Conservation (phyloP, 2,113 vertebrate species). For the Tragelaphus buxtoni region DNA sequence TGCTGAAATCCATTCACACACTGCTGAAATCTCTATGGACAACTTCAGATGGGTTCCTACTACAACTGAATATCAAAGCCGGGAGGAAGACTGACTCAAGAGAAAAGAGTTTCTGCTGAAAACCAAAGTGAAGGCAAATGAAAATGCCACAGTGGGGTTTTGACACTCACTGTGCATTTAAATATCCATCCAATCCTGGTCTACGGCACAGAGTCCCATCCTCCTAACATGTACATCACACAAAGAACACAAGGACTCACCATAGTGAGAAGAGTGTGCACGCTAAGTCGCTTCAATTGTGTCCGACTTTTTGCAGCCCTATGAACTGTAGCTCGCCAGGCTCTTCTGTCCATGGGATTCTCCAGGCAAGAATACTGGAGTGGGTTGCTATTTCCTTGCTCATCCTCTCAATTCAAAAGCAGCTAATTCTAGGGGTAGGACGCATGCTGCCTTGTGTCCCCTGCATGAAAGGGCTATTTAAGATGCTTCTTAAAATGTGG, state of each 20-base stretch:
- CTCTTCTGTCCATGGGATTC: not conserved
- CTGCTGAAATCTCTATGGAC: not conserved
- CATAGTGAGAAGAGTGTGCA: fast-evolving
- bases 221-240: not conserved
- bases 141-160: not conserved
- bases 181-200: fast-evolving
- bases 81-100: not conserved
- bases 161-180: too few relatives aligned
- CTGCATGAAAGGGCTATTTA: not conserved
- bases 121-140: not conserved
- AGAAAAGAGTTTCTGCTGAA: not conserved
- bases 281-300: not conserved
- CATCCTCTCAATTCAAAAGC: not conserved
- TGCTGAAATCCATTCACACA: not conserved
- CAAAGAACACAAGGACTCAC: not conserved
- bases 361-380: not conserved
- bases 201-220: fast-evolving
- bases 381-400: not conserved
- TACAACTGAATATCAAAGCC: not conserved
- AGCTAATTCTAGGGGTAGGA: not conserved
- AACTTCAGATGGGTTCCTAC: not conserved
- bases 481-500: not conserved
- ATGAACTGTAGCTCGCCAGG: not conserved
- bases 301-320: not conserved
- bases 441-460: not conserved